Percentiles rank a stretch among this genome's conserved stretches.
These are phyloP conservation scores for Miltochrista miniata DNA, from an alignment of 2,888 invertebrate species.

Conservation along the genomic window DNA sequence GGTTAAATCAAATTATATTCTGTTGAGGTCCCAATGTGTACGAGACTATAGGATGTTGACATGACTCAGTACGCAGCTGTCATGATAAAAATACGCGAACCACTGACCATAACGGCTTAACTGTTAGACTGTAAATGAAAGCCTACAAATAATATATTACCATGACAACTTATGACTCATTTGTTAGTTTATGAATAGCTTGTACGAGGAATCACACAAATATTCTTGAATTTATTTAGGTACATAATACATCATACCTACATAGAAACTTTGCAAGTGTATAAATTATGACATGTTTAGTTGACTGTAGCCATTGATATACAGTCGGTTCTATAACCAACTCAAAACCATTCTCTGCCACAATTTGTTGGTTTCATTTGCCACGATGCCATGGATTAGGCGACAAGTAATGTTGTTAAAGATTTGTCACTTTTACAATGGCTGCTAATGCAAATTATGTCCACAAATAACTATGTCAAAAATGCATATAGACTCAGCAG, in stretches of 20 bases:
- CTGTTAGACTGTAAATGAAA: neutral
- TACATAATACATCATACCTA: too few relatives aligned
- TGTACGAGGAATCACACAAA: neutral
- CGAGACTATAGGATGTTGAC: neutral
- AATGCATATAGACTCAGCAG: too few relatives aligned
- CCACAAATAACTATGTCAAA: too few relatives aligned
- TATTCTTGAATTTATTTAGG: neutral
- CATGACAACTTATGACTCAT: neutral
- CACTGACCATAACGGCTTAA: neutral
- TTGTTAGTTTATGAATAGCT: neutral
- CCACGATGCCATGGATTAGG: too few relatives aligned
- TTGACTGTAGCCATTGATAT: too few relatives aligned
- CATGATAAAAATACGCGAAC: neutral
- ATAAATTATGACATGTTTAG: too few relatives aligned
- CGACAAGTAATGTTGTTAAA: too few relatives aligned
- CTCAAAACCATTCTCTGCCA: too few relatives aligned
- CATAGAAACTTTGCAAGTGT: too few relatives aligned
- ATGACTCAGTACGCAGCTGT: conserved; percentile 3
- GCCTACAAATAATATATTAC: neutral
- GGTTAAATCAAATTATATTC: neutral
- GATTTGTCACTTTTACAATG: too few relatives aligned
- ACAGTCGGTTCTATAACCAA: neutral
- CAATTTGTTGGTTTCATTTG: too few relatives aligned
- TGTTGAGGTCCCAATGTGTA: neutral
- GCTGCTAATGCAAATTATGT: too few relatives aligned